Evolutionary conservation across 2,113 vertebrate species (phyloP).

Genomic region (Hippocampus barbouri): DNA sequence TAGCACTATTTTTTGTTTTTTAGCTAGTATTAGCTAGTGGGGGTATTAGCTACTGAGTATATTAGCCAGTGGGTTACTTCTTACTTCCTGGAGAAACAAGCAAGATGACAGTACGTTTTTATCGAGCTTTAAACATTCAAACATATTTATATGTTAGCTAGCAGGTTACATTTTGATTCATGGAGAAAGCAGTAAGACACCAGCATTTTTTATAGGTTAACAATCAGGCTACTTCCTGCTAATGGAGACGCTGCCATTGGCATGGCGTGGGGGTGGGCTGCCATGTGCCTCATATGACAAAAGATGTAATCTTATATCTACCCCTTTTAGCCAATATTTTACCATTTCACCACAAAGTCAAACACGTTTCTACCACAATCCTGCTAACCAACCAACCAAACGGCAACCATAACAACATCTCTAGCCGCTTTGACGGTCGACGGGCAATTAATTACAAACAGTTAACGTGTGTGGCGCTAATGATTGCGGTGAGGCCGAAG

Average conservation of each 20-base stretch:
- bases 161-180: not conserved
- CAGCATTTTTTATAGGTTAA: not conserved
- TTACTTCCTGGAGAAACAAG: not conserved
- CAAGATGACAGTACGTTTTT: not conserved
- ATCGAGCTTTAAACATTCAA: not conserved
- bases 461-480: constrained; percentile 23
- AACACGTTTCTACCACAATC: not conserved
- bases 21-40: too few relatives aligned
- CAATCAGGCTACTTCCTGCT: not conserved
- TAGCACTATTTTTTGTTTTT: too few relatives aligned
- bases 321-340: not conserved
- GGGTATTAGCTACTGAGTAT: not conserved
- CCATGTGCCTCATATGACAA: not conserved
- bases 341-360: not conserved
- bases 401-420: not conserved
- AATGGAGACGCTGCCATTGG: not conserved
- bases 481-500: constrained; percentile 32
- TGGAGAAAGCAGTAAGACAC: not conserved
- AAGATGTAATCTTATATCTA: not conserved
- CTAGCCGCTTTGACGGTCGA: not conserved
- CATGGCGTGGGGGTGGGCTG: not conserved
- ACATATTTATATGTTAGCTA: not conserved
- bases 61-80: not conserved
- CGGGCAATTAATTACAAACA: constrained; percentile 13
- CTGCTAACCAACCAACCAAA: not conserved